These are phyloP conservation scores for Poeciliopsis infans DNA, from an alignment of 2,797 vertebrate species.

Conservation along the genomic window DNA sequence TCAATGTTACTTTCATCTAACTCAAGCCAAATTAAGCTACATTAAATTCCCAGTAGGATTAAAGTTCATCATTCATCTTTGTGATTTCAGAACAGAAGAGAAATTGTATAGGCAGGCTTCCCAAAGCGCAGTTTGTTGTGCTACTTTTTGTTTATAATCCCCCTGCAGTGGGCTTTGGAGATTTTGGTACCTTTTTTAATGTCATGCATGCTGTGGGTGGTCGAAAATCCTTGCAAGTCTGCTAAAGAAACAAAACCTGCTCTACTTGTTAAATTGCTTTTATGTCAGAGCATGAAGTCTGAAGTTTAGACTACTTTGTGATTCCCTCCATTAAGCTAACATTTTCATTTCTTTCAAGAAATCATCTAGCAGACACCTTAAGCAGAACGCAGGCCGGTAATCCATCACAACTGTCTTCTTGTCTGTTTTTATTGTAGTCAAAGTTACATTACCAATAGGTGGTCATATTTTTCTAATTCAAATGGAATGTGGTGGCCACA, in stretches of 20 bases:
- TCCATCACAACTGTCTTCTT: conserved; percentile 41
- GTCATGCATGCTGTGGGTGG: neutral
- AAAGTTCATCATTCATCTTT: neutral
- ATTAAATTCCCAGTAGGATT: neutral
- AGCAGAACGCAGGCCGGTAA: conserved; percentile 7
- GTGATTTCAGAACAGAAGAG: neutral
- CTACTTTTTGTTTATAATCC: neutral
- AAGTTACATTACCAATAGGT: conserved; percentile 16
- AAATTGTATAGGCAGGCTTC: neutral
- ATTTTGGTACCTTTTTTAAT: neutral
- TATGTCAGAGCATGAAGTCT: neutral
- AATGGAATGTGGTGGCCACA: conserved; percentile 14
- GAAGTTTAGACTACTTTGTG: neutral
- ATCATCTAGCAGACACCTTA: conserved; percentile 26
- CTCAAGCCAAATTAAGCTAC: neutral
- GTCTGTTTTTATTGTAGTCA: conserved; percentile 36
- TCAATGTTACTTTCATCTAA: neutral
- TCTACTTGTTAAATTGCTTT: neutral
- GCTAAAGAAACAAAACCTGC: conserved; percentile 14
- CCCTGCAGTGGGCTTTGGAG: neutral
- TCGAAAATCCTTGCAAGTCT: neutral
- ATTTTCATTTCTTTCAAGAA: conserved; percentile 14
- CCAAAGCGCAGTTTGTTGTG: neutral
- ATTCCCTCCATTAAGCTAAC: conserved; percentile 3
- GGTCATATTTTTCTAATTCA: conserved; percentile 7